These are phyloP conservation scores for Pterocles burchelli DNA, from an alignment of 2,113 vertebrate genomes.

Conservation along the genomic window DNA sequence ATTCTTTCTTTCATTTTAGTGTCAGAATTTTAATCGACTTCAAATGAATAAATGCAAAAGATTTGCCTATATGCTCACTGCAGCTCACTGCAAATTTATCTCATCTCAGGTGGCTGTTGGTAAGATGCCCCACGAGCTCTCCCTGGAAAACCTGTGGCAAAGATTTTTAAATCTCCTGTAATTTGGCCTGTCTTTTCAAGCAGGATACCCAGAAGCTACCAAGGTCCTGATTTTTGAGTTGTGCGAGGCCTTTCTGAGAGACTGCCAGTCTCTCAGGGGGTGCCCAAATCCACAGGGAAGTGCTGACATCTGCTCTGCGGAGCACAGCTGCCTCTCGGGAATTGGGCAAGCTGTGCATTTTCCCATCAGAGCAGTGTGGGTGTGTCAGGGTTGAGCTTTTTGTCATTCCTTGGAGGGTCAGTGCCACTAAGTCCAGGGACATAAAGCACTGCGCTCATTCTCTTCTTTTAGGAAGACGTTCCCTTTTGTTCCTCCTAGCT, in stretches of 20 bases:
- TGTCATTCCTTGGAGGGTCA: neutral
- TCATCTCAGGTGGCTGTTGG: neutral
- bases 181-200: neutral
- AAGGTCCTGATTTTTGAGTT: neutral
- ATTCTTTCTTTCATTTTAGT: conserved; percentile 23
- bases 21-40: neutral
- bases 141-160: conserved; percentile 4
- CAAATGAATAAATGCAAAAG: conserved; percentile 1
- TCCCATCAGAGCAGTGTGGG: neutral
- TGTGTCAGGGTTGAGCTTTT: neutral
- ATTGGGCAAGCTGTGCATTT: neutral
- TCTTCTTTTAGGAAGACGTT: neutral
- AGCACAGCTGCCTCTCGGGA: neutral
- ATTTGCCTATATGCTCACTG: neutral
- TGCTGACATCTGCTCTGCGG: neutral
- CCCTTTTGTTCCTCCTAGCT: neutral
- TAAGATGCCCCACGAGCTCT: neutral
- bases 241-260: neutral
- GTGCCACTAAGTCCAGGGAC: neutral
- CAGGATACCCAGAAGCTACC: neutral
- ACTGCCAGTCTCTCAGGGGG: neutral
- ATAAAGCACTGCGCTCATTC: neutral
- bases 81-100: neutral
- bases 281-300: neutral
- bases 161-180: neutral